Evolutionary conservation across 2,797 vertebrate species (phyloP), one percentile per base, ranked within the genome.

Genomic region (Chloroceryle inda): DNA sequence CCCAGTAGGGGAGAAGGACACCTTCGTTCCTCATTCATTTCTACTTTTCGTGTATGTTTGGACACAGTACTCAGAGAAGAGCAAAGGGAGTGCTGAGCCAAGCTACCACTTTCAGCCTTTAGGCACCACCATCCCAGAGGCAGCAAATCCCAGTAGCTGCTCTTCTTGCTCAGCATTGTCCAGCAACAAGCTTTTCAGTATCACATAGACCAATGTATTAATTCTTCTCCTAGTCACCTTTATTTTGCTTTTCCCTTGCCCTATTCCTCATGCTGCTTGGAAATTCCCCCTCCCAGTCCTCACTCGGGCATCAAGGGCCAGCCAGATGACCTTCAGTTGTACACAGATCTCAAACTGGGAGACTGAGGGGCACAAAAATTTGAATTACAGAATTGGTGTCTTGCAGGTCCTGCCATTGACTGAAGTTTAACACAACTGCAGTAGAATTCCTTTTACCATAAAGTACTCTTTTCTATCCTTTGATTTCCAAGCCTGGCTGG

Each of bases 401-500:
- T 37, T 35, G 59, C n/a, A 42, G 29, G 24, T 44, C n/a, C 69
- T 55, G 50, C 8, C 2, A 4, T 29, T 21, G 44, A 8, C 37
- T 88, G 56, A 37, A 17, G 67, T 53, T 53, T 17, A 42, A 27
- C 29, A 24, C 14, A 50, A 12, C 14, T 11, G 4, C 29, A 66
- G 35, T 2, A 61, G 31, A 79, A 53, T 29, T 72, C 40, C 29
- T 22, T 49, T 73, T 11, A 23, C 11, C 21, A 56, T 35, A 49
- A 71, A 8, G 0, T 0, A 9, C 6, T 37, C 2, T 42, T 61
- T 68, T 40, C 18, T 35, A 26, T 15, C 16, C 7, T 0, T 55
- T 44, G 8, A 16, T 63, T 50, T 44, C 55, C 35, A 5, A 7
- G 50, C 22, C 2, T 6, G 37, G 50, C 72, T 76, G 68, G 27